These are phyloP conservation scores for Coracopsis vasa DNA, from an alignment of 2,113 vertebrate species.

Conservation along the genomic window DNA sequence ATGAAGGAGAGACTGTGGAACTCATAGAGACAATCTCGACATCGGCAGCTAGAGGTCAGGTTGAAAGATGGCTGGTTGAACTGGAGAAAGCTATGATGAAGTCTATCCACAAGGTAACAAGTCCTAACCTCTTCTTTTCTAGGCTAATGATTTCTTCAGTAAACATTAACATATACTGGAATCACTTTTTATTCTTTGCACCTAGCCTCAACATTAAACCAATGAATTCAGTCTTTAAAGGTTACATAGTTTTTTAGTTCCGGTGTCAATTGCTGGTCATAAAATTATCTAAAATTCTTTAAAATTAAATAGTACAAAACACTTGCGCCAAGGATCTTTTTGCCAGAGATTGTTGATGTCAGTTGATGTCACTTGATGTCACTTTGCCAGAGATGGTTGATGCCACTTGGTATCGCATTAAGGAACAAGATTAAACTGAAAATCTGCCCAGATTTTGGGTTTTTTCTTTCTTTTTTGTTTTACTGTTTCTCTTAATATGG, in stretches of 20 bases:
- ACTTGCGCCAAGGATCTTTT: background rate
- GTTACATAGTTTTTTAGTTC: background rate
- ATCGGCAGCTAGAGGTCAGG: slow-evolving; percentile 86
- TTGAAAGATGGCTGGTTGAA: slow-evolving; percentile 89
- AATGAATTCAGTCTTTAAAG: background rate
- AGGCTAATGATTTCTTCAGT: background rate
- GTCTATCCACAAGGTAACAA: slow-evolving; percentile 85
- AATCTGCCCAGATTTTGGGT: background rate
- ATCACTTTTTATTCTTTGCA: background rate
- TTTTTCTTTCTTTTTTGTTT: background rate
- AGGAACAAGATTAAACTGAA: background rate
- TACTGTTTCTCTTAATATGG: background rate
- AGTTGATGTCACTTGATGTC: background rate
- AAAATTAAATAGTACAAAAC: background rate
- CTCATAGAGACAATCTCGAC: slow-evolving; percentile 84
- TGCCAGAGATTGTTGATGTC: background rate
- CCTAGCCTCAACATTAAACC: background rate
- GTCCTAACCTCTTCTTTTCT: background rate
- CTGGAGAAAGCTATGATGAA: slow-evolving; percentile 82
- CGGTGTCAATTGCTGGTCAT: background rate
- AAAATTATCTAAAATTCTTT: background rate
- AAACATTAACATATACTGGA: background rate
- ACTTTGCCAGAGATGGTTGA: background rate
- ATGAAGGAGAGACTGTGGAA: slow-evolving; percentile 85
- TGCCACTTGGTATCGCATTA: background rate